Conservation (phyloP, 2,888 invertebrate genomes). For the Thumatha senex region DNA sequence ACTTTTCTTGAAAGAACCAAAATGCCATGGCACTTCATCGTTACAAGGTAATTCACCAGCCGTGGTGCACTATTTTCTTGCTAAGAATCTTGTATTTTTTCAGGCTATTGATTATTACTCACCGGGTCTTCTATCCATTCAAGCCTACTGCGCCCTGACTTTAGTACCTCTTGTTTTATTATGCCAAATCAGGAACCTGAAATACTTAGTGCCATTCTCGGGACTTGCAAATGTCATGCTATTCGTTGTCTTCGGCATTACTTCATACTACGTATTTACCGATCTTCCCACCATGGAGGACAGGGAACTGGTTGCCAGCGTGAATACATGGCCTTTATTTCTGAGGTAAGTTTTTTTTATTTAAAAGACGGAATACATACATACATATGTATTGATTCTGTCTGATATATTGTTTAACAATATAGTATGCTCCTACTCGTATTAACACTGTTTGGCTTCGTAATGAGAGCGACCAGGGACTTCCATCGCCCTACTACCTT, state of each 20-base stretch:
- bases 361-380: too few relatives aligned
- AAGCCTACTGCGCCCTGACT: constrained; percentile 86
- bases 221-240: constrained; percentile 92
- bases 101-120: constrained; percentile 80
- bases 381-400: too few relatives aligned
- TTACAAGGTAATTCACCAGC: too few relatives aligned
- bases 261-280: constrained; percentile 91
- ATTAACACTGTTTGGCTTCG: too few relatives aligned
- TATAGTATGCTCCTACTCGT: too few relatives aligned
- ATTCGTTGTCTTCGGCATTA: constrained; percentile 89
- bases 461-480: too few relatives aligned
- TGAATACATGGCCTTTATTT: constrained; percentile 90
- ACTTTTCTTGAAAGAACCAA: too few relatives aligned
- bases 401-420: too few relatives aligned
- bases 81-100: background rate
- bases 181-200: constrained; percentile 90
- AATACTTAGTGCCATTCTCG: constrained; percentile 94
- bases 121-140: constrained; percentile 77
- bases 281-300: constrained; percentile 66
- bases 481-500: too few relatives aligned
- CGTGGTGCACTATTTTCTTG: too few relatives aligned
- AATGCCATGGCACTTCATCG: too few relatives aligned
- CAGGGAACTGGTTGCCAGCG: constrained; percentile 75
- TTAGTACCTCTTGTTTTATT: constrained; percentile 88
- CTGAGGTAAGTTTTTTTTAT: constrained; percentile 81